Evolutionary conservation across 1,140 invertebrate genomes (phyloP), one percentile per base, ranked within the genome.

Genomic region (Cyphomyrmex costatus): DNA sequence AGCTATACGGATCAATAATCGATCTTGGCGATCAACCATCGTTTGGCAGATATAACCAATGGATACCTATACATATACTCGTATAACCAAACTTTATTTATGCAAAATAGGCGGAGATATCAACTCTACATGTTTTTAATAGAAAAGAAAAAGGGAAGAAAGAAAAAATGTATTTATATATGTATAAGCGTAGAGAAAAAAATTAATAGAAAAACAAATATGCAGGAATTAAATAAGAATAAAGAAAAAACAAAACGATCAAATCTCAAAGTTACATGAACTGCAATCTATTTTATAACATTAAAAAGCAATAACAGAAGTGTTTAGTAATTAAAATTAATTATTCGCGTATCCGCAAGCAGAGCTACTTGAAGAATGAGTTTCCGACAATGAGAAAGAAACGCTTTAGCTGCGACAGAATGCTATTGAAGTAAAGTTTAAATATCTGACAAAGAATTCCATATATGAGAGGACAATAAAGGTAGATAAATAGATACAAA

Each of bases 31-130:
- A 82, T 73, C 53, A 33, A 46, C 2, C 6, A 21, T n/a, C 24
- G 33, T 73, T 82, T 60, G 53, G 2, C 10, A 12, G 65, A 71
- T 70, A 82, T 36, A 36, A 36, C 33, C 33, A 21, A 36, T 58
- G 33, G 49, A 82, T 49, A 71, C 42, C 33, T 66, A 80, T n/a
- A n/a, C n/a, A 16, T 42, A 42, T 42, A n/a, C n/a, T n/a, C 8
- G 21, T 42, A n/a, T 27, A 42, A 80, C 21, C 21, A 36, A 66
- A 68, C 49, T 53, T 53, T 58, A 71, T n/a, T 66, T 33, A 58
- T 30, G 24, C 71, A 33, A 19, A 27, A 16, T 14, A 7, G 10
- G 4, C 2, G 12, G 3, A 42, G 30, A 30, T 24, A 46, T 30
- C 0, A 30, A 60, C 14, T 65, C 53, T 42, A 42, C 33, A 60